These are phyloP conservation scores for Hypomecis punctinalis DNA, from an alignment of 2,888 invertebrate genomes.

Conservation along the genomic window DNA sequence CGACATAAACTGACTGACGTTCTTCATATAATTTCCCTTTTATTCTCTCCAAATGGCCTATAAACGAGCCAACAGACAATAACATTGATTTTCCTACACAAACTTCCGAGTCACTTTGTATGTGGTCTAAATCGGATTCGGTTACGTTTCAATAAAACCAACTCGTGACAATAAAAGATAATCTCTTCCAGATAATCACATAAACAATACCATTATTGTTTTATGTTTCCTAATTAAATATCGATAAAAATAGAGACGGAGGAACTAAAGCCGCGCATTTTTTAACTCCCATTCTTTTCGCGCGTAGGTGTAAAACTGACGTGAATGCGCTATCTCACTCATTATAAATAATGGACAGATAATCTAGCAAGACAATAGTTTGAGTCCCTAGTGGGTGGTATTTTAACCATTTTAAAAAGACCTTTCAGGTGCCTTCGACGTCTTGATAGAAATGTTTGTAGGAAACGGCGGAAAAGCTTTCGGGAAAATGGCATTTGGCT, in stretches of 20 bases:
- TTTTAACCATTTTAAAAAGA: slow-evolving; percentile 47
- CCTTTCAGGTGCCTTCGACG: slow-evolving; percentile 16
- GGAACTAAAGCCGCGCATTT: slow-evolving; percentile 36
- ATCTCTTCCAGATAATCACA: slow-evolving; percentile 45
- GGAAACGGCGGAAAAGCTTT: slow-evolving; percentile 38
- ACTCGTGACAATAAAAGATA: slow-evolving; percentile 47
- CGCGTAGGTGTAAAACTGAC: slow-evolving; percentile 69
- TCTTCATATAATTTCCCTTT: slow-evolving; percentile 34
- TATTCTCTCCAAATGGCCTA: slow-evolving; percentile 26
- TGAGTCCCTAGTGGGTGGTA: slow-evolving; percentile 64
- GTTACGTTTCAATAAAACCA: slow-evolving; percentile 44
- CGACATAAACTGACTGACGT: slow-evolving; percentile 44
- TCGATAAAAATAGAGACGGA: slow-evolving; percentile 47
- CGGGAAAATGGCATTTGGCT: slow-evolving; percentile 44
- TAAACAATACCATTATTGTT: slow-evolving; percentile 52
- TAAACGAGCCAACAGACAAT: slow-evolving; percentile 22
- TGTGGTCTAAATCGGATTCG: slow-evolving; percentile 31
- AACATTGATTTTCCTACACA: slow-evolving; percentile 28
- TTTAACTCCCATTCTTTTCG: slow-evolving; percentile 41
- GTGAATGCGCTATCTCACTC: slow-evolving; percentile 64
- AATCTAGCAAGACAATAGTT: slow-evolving; percentile 75
- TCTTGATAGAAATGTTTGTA: not conserved
- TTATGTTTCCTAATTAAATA: slow-evolving; percentile 54
- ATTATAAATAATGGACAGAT: slow-evolving; percentile 80
- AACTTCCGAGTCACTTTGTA: slow-evolving; percentile 20